phyloP scores from a whole-genome alignment of 2,888 invertebrate genomes.

The Therioaphis trifolii region DNA sequence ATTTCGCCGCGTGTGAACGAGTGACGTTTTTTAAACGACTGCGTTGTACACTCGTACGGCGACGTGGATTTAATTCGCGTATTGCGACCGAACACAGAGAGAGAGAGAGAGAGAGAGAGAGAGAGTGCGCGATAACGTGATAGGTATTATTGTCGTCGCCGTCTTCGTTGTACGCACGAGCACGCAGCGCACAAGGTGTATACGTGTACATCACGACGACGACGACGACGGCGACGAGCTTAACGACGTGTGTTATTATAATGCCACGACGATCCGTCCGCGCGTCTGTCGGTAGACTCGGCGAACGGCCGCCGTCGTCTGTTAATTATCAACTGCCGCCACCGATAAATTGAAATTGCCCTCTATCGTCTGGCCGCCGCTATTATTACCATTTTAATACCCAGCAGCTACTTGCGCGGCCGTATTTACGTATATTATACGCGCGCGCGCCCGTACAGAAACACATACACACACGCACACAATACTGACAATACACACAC shows the following conservation, averaged over 20 bases:
- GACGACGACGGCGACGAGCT: no score
- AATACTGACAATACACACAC: not conserved
- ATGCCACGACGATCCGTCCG: not conserved
- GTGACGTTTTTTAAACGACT: no score
- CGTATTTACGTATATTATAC: constrained; percentile 30
- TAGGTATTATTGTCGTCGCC: no score
- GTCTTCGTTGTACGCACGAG: no score
- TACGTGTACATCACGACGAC: no score
- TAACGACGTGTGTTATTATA: not conserved
- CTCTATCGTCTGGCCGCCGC: constrained; percentile 40
- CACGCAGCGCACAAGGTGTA: no score
- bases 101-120: no score
- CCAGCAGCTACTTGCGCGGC: constrained; percentile 49
- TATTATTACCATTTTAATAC: constrained; percentile 20
- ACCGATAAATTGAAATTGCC: constrained; percentile 58
- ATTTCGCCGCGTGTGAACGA: no score
- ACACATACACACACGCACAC: not conserved
- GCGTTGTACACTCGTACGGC: not conserved
- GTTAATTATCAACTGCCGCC: constrained; percentile 51
- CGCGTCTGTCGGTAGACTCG: not conserved
- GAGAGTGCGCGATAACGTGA: no score
- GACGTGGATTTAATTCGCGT: no score
- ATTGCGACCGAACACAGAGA: no score
- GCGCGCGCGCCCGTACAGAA: not conserved
- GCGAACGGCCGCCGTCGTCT: constrained; percentile 29